phyloP scores from a whole-genome alignment of 2,888 invertebrate species.

The Tenthredo mesomela region DNA sequence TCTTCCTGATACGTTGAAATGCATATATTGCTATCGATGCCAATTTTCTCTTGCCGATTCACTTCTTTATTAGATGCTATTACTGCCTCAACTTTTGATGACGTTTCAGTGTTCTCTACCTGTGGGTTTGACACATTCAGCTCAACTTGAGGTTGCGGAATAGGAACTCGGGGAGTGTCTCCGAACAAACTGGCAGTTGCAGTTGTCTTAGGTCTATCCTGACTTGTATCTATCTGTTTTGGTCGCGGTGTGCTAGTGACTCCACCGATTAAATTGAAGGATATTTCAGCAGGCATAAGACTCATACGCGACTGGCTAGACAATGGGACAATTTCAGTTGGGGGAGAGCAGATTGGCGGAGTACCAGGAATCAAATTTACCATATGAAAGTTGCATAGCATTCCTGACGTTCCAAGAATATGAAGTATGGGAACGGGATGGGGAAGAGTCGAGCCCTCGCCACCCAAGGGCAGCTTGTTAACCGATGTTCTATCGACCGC shows the following conservation, averaged over 20 bases:
- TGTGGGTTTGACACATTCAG: constrained; percentile 57
- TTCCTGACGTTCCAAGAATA: constrained; percentile 84
- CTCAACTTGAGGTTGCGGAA: constrained; percentile 58
- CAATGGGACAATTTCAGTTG: constrained; percentile 71
- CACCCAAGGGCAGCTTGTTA: constrained; percentile 85
- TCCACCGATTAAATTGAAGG: constrained; percentile 63
- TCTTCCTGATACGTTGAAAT: constrained; percentile 71
- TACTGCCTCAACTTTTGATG: constrained; percentile 58
- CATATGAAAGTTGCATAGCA: constrained; percentile 87
- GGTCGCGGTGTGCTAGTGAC: constrained; percentile 68
- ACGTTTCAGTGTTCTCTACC: constrained; percentile 33
- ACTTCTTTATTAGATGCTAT: constrained; percentile 55
- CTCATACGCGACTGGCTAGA: constrained; percentile 55
- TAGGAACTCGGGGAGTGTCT: constrained; percentile 56
- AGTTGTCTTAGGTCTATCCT: constrained; percentile 58
- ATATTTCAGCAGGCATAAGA: constrained; percentile 61
- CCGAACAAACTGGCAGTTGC: constrained; percentile 62
- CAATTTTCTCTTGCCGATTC: constrained; percentile 61
- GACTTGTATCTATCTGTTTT: constrained; percentile 59
- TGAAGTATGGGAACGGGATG: constrained; percentile 88
- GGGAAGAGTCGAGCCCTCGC: constrained; percentile 83
- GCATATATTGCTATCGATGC: constrained; percentile 67
- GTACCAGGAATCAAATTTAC: constrained; percentile 84
- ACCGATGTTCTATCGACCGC: constrained; percentile 86
- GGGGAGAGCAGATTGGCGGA: constrained; percentile 83